Base-by-base conservation (phyloP, 2,888 invertebrate species). In the Tipula unca region DNA sequence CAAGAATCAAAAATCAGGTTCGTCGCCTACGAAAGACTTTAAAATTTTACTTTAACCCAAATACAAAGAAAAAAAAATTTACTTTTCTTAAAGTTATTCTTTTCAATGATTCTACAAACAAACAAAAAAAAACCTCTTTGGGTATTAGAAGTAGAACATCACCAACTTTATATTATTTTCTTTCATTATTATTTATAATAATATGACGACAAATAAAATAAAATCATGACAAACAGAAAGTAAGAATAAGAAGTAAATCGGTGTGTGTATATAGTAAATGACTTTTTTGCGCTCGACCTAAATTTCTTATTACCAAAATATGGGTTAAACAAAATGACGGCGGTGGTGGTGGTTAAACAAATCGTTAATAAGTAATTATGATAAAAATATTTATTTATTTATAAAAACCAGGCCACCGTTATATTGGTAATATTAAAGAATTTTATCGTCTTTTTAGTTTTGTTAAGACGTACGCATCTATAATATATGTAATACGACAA, bases 321-420 rank as follows among this genome's bases (percentile, higher is more conserved):
- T 69, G 69, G 69, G 69, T 69, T 69, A 69, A 69, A 69, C 25
- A 69, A 69, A 48, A n/a, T 48, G 39, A 10, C 2, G 1, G 1
- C 0, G 4, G 39, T 8, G 48, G n/a, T n/a, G 29, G 29, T 17
- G n/a, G 25, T 69, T 69, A 20, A 83, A 83, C 6, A 83, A 83
- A 35, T 83, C 83, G 83, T 83, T 83, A 83, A 83, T n/a, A 83
- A 83, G 35, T 83, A 83, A 83, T 83, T 83, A 83, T 69, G 69
- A 69, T 69, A 69, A 48, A 17, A n/a, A 32, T 32, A 32, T 32
- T 32, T 69, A 69, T 54, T 54, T 17, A 54, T 54, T 29, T 82
- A 29, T 82, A 29, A 82, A 82, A 82, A 82, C 29, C 13, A 82
- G 83, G 83, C 35, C 83, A 83, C 83, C 83, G 83, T 83, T 83